phyloP scores from a whole-genome alignment of 1,140 invertebrate genomes.

The Rhopalosiphum padi region DNA sequence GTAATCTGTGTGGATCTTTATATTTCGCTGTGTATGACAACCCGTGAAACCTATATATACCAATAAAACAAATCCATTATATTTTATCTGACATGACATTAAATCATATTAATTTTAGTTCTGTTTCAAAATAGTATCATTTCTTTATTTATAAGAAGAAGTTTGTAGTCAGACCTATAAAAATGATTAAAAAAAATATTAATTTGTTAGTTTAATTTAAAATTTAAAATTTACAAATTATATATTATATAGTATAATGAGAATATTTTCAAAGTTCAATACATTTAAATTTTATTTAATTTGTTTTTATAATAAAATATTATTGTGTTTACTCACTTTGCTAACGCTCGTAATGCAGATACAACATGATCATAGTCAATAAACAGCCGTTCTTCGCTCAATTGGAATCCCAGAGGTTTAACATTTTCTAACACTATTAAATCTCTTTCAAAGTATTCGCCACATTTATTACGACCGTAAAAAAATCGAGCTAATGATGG shows the following conservation, averaged over 20 bases:
- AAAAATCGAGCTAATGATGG: background rate
- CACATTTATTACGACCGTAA: slow-evolving; percentile 41
- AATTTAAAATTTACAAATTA: background rate
- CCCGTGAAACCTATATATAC: slow-evolving; percentile 13
- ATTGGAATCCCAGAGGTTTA: background rate
- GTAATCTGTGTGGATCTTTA: background rate
- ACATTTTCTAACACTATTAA: slow-evolving; percentile 43
- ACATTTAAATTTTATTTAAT: background rate
- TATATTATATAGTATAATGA: background rate
- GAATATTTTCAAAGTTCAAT: background rate
- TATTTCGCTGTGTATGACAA: slow-evolving; percentile 34
- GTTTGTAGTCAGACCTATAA: background rate
- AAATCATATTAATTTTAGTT: background rate
- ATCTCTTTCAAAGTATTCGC: background rate
- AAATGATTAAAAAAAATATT: background rate
- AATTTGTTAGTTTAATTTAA: background rate
- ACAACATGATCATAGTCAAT: slow-evolving; percentile 29
- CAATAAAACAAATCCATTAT: background rate
- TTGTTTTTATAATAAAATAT: background rate
- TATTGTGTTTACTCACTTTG: slow-evolving; percentile 27
- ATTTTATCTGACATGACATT: background rate
- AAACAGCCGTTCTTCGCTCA: slow-evolving; percentile 5
- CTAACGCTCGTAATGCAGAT: slow-evolving; percentile 1
- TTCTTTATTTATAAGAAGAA: background rate
- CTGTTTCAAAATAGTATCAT: background rate